Conservation (phyloP, 2,888 invertebrate species). For the Thereva unica region DNA sequence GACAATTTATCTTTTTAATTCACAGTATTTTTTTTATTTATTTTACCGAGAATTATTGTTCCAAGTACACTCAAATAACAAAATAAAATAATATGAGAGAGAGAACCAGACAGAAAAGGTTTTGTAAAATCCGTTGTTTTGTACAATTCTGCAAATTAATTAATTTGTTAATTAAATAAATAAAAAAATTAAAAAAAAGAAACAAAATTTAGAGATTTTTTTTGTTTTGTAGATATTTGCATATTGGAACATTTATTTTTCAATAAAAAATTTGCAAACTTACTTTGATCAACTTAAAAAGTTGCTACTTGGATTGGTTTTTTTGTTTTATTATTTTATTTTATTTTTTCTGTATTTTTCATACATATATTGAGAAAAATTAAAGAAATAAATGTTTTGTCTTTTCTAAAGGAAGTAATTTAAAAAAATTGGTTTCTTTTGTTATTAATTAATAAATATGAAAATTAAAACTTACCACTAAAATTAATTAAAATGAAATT, state of each 20-base stretch:
- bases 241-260: slow-evolving; percentile 3
- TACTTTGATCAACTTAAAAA: slow-evolving; percentile 40
- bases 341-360: neutral
- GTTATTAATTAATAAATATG: slow-evolving; percentile 38
- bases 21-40: too few relatives aligned
- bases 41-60: slow-evolving; percentile 13
- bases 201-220: neutral
- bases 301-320: slow-evolving; percentile 20
- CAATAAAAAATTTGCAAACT: slow-evolving; percentile 33
- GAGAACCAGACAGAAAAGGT: too few relatives aligned
- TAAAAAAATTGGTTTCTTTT: slow-evolving; percentile 32
- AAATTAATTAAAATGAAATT: slow-evolving; percentile 24
- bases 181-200: too few relatives aligned
- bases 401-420: slow-evolving; percentile 32
- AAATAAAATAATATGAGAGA: slow-evolving; percentile 8
- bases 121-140: too few relatives aligned
- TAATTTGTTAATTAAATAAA: too few relatives aligned
- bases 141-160: too few relatives aligned
- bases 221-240: neutral
- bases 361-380: too few relatives aligned
- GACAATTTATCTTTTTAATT: too few relatives aligned
- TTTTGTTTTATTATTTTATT: slow-evolving; percentile 3
- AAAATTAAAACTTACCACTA: slow-evolving; percentile 21
- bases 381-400: slow-evolving; percentile 36
- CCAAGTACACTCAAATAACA: slow-evolving; percentile 41